A percentile compares a stretch with the other conserved stretches of the same genome.
These are phyloP conservation scores for Pristis pectinata DNA, from an alignment of 2,797 vertebrate genomes.

Conservation along the genomic window DNA sequence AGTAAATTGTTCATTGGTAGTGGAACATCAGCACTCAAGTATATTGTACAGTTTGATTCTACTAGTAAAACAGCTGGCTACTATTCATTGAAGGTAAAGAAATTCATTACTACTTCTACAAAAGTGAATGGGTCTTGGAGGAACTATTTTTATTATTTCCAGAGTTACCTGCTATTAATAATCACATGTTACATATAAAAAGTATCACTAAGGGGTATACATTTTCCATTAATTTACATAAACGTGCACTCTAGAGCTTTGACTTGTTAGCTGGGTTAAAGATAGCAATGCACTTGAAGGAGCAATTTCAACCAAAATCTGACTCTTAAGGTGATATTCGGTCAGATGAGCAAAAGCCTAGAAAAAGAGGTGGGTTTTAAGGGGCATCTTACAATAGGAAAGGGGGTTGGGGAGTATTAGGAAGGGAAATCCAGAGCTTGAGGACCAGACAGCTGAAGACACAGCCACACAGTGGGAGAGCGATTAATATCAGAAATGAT, in stretches of 20 bases:
- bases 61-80: not conserved
- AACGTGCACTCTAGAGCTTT: not conserved
- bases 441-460: too few relatives aligned
- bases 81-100: not conserved
- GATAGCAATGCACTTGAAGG: too few relatives aligned
- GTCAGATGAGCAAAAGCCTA: too few relatives aligned
- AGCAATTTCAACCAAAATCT: too few relatives aligned
- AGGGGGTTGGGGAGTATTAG: too few relatives aligned
- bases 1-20: not conserved
- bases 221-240: not conserved
- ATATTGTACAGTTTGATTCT: not conserved
- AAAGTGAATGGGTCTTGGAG: not conserved
- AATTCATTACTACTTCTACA: not conserved
- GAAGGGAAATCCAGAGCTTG: too few relatives aligned
- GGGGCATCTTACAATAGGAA: too few relatives aligned
- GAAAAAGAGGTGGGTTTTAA: too few relatives aligned
- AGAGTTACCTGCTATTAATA: not conserved
- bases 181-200: not conserved
- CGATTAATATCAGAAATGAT: too few relatives aligned
- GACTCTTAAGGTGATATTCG: too few relatives aligned
- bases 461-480: too few relatives aligned
- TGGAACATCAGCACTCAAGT: not conserved
- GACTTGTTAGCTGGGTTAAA: too few relatives aligned
- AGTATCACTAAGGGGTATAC: not conserved
- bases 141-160: not conserved